Percentiles rank a stretch among this genome's conserved stretches.
Conservation (phyloP, 2,888 invertebrate genomes). For the Yponomeuta plumbellus region DNA sequence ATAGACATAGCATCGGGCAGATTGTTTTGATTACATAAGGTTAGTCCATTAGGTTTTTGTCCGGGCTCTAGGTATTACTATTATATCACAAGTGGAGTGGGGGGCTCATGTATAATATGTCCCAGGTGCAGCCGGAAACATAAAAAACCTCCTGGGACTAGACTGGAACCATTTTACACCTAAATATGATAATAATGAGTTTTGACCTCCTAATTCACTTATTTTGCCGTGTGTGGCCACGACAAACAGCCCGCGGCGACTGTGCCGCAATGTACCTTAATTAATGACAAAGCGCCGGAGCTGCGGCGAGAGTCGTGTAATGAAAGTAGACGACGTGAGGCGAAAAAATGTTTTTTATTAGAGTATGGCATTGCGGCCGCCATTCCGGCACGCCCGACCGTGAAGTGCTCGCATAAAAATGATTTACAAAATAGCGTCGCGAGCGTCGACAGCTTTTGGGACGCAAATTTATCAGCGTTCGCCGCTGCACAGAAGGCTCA, state of each 20-base stretch:
- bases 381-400: conserved; percentile 10
- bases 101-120: too few relatives aligned
- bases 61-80: too few relatives aligned
- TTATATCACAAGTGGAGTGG: too few relatives aligned
- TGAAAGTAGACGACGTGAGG: conserved; percentile 4
- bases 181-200: too few relatives aligned
- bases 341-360: conserved; percentile 15
- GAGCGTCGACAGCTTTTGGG: conserved; percentile 20
- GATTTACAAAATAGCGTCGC: conserved; percentile 28
- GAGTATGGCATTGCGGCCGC: conserved; percentile 8
- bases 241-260: not conserved
- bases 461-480: conserved; percentile 12
- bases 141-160: too few relatives aligned
- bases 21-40: too few relatives aligned
- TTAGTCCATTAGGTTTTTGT: too few relatives aligned
- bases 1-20: too few relatives aligned
- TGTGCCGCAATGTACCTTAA: not conserved
- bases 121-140: too few relatives aligned
- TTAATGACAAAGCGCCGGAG: conserved; percentile 12
- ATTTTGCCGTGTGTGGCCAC: too few relatives aligned
- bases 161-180: too few relatives aligned
- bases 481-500: not conserved
- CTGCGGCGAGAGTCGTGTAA: not conserved
- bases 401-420: conserved; percentile 28
- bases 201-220: too few relatives aligned